Conservation (phyloP, 2,797 vertebrate genomes). For the Monodelphis domestica region DNA sequence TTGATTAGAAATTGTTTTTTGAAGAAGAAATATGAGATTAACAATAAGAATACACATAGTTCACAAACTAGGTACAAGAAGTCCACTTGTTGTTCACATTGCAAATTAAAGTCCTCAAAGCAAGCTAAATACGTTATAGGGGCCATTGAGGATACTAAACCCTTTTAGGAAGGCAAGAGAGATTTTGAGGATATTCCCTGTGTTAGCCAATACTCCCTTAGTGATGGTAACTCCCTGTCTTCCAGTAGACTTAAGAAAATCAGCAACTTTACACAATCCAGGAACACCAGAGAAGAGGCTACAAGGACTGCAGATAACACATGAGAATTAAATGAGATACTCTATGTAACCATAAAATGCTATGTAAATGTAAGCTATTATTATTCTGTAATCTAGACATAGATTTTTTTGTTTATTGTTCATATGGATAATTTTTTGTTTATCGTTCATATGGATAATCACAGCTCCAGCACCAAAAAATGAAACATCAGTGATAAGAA, state of each 20-base stretch:
- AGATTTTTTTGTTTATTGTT: background rate
- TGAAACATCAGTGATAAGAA: background rate
- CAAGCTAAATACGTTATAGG: background rate
- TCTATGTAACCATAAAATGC: background rate
- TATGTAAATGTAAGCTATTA: background rate
- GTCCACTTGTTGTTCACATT: no score
- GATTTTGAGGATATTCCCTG: background rate
- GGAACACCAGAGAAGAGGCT: background rate
- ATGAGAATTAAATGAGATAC: background rate
- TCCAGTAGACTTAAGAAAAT: background rate
- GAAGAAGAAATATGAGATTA: no score
- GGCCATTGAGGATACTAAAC: background rate
- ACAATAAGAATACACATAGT: no score
- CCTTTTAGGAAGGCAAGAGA: background rate
- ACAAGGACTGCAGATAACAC: background rate
- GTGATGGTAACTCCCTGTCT: background rate
- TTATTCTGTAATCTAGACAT: background rate
- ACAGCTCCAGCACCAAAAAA: background rate
- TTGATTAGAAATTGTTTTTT: no score
- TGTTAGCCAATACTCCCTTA: no score
- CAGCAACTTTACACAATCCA: background rate
- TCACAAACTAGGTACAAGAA: no score
- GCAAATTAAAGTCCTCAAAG: no score
- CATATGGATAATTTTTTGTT: background rate
- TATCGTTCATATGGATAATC: background rate